phyloP scores from a whole-genome alignment of 2,113 vertebrate species.

The Phrynosoma blainvillii region DNA sequence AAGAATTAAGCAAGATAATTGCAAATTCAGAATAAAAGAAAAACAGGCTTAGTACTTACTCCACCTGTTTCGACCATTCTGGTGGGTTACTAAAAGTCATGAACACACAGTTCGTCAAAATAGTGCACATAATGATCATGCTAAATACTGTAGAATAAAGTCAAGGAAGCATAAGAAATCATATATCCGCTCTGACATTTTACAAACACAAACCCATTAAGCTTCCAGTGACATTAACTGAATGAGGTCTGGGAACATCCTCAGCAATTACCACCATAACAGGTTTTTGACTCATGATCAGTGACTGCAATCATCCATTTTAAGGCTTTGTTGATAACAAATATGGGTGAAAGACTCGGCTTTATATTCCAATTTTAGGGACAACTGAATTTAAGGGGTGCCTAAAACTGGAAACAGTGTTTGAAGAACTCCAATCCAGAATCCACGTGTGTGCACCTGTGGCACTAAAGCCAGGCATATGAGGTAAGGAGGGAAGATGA shows the following conservation, averaged over 20 bases:
- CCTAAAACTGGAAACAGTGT: too few species aligned
- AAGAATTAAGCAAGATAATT: neutral
- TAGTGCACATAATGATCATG: constrained; percentile 99
- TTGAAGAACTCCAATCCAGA: too few species aligned
- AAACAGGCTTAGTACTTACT: constrained; percentile 82
- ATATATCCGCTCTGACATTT: neutral
- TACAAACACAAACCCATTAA: neutral
- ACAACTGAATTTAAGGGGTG: neutral
- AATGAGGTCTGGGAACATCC: neutral
- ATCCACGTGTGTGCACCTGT: too few species aligned
- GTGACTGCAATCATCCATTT: neutral
- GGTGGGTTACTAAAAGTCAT: constrained; percentile 99
- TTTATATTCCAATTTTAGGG: neutral
- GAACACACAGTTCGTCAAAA: constrained; percentile 99
- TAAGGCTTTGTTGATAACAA: neutral
- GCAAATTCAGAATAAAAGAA: constrained; percentile 19
- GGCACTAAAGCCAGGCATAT: neutral
- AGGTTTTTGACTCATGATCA: neutral
- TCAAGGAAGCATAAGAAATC: constrained; percentile 70
- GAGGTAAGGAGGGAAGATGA: neutral
- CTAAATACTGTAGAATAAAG: constrained; percentile 90
- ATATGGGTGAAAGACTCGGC: neutral
- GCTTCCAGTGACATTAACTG: neutral
- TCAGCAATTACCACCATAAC: neutral
- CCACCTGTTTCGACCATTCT: constrained; percentile 98